Evolutionary conservation across 2,888 invertebrate genomes (phyloP), one percentile per base, ranked within the genome.

Genomic region (Diarsia brunnea): DNA sequence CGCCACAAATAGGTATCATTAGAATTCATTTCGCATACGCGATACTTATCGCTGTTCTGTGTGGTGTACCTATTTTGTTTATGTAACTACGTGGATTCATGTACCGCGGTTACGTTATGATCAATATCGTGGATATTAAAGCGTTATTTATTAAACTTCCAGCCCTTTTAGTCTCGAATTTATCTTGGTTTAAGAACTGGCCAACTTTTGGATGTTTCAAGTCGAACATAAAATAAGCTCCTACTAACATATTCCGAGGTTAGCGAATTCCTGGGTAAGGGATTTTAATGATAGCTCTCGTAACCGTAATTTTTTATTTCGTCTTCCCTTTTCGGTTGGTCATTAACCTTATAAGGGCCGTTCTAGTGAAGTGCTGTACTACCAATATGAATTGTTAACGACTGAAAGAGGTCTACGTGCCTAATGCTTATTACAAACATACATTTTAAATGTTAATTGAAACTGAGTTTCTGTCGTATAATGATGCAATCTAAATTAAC

Each of bases 1-100:
- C 78, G 85, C 75, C 85, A 81, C 83, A 82, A 90, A 89, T 89
- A 86, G 83, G 81, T 82, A 81, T 88, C 90, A 92, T 92, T 91
- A 92, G 89, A 91, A 92, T 92, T 92, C 91, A 91, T 90, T 90
- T 88, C 90, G 84, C 91, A 89, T 87, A 90, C 88, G 85, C 87
- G 88, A 88, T 89, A 89, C 90, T 90, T 90, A 89, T 89, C 91
- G 87, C 84, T 81, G 84, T 80, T 86, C 87, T 86, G 87, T 85
- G 84, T 61, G 85, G 81, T 83, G 73, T 83, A 83, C 76, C 65
- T 82, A 83, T 82, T 87, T 84, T 87, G 90, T 90, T 90, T 88
- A 88, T 86, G 87, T 88, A 86, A 89, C 85, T 88, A 84, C 82
- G 83, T 79, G 75, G 85, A 88, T 85, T 85, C 87, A 84, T 86